Conservation (phyloP, 2,797 vertebrate species). For the Cynodonichthys magdalenae region DNA sequence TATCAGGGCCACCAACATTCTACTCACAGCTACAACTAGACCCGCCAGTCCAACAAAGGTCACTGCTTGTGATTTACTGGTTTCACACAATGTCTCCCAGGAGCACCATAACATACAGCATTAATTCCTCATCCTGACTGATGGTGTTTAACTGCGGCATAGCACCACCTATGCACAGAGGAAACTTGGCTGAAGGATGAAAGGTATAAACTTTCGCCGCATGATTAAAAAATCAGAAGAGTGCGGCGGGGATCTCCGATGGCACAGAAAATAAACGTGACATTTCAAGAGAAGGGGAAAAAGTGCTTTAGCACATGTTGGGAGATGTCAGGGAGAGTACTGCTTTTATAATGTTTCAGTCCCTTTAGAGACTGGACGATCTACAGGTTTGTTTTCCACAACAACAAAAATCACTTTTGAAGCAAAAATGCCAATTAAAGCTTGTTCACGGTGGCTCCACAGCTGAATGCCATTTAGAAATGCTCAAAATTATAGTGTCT, state of each 20-base stretch:
- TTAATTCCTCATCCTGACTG: constrained; percentile 73
- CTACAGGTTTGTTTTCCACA: background rate
- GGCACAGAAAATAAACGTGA: constrained; percentile 37
- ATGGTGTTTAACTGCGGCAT: constrained; percentile 59
- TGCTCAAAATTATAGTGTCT: no score
- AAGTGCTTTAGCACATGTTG: constrained; percentile 37
- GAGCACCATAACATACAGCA: constrained; percentile 65
- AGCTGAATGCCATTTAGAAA: no score
- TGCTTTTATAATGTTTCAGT: constrained; percentile 5
- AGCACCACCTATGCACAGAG: constrained; percentile 49
- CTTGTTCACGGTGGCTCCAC: background rate
- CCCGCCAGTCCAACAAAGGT: constrained; percentile 67
- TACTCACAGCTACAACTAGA: constrained; percentile 60
- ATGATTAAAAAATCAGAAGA: constrained; percentile 56
- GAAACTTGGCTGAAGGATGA: constrained; percentile 56
- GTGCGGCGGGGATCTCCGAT: constrained; percentile 15
- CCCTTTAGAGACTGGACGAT: background rate
- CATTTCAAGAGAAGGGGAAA: constrained; percentile 1
- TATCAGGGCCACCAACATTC: constrained; percentile 67
- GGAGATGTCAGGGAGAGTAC: constrained; percentile 12
- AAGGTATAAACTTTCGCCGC: constrained; percentile 48
- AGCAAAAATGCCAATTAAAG: background rate
- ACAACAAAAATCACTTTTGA: background rate
- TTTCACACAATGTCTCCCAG: constrained; percentile 69
- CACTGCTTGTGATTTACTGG: constrained; percentile 72